Conservation (phyloP, 2,888 invertebrate species). For the Polydrusus cervinus region DNA sequence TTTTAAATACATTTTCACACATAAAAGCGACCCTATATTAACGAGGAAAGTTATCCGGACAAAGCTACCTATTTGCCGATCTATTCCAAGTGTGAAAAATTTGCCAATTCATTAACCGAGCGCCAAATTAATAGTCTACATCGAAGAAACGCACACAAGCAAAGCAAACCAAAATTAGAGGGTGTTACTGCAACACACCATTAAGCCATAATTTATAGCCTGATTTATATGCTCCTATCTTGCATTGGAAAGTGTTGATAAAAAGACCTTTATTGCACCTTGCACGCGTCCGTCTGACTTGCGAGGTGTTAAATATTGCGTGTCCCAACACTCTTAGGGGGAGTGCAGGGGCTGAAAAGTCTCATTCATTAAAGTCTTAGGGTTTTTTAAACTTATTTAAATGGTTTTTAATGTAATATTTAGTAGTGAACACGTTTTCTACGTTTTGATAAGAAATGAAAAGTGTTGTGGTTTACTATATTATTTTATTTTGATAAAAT, state of each 20-base stretch:
- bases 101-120: too few species aligned
- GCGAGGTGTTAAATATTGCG: conserved; percentile 47
- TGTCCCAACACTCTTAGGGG: conserved; percentile 20
- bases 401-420: too few species aligned
- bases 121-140: background rate
- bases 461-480: too few species aligned
- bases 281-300: conserved; percentile 32
- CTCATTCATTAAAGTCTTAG: background rate
- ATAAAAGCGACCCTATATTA: too few species aligned
- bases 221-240: conserved; percentile 47
- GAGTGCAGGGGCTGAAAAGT: background rate
- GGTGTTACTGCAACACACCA: conserved; percentile 51
- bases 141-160: conserved; percentile 36
- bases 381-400: too few species aligned
- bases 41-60: too few species aligned
- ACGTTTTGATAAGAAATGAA: background rate
- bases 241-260: conserved; percentile 48
- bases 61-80: too few species aligned
- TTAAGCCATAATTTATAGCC: conserved; percentile 47
- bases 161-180: conserved; percentile 45
- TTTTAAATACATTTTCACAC: too few species aligned
- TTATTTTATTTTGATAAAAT: too few species aligned
- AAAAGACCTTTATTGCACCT: conserved; percentile 47
- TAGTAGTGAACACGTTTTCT: too few species aligned
- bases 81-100: too few species aligned